Conservation (phyloP, 2,797 vertebrate genomes). For the Setipinna tenuifilis region DNA sequence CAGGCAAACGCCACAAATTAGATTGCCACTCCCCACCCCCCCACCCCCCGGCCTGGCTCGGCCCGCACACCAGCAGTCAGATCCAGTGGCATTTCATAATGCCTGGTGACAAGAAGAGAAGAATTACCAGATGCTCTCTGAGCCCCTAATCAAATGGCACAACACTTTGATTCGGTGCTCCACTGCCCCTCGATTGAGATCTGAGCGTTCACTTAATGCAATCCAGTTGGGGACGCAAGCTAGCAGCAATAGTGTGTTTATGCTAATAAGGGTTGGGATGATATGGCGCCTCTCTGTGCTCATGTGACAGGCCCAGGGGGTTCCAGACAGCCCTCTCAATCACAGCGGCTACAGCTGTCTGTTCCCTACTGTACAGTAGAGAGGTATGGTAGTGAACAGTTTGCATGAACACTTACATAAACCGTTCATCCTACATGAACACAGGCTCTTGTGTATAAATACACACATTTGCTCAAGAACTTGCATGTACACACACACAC, state of each 20-base stretch:
- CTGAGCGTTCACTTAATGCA: slow-evolving; percentile 38
- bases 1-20: slow-evolving; percentile 29
- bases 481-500: not conserved
- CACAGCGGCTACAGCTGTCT: slow-evolving; percentile 12
- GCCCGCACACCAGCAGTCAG: slow-evolving; percentile 25
- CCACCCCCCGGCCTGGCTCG: not conserved
- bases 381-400: slow-evolving; percentile 12
- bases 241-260: slow-evolving; percentile 9
- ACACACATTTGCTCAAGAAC: not conserved
- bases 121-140: slow-evolving; percentile 48
- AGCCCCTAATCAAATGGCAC: slow-evolving; percentile 45
- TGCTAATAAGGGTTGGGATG: slow-evolving; percentile 8
- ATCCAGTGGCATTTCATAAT: slow-evolving; percentile 34
- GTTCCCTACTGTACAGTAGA: slow-evolving; percentile 10
- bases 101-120: slow-evolving; percentile 42
- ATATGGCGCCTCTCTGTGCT: not conserved
- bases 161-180: slow-evolving; percentile 45
- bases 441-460: not conserved
- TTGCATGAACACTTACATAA: not conserved
- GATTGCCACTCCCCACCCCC: slow-evolving; percentile 28
- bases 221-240: slow-evolving; percentile 29
- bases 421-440: not conserved
- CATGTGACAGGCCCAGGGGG: slow-evolving; percentile 10
- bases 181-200: slow-evolving; percentile 40
- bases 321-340: slow-evolving; percentile 10